A percentile compares a stretch with the other conserved stretches of the same genome.
These are phyloP conservation scores for Pseudomyrmex flavicornis DNA, from an alignment of 1,140 invertebrate genomes.

Conservation along the genomic window DNA sequence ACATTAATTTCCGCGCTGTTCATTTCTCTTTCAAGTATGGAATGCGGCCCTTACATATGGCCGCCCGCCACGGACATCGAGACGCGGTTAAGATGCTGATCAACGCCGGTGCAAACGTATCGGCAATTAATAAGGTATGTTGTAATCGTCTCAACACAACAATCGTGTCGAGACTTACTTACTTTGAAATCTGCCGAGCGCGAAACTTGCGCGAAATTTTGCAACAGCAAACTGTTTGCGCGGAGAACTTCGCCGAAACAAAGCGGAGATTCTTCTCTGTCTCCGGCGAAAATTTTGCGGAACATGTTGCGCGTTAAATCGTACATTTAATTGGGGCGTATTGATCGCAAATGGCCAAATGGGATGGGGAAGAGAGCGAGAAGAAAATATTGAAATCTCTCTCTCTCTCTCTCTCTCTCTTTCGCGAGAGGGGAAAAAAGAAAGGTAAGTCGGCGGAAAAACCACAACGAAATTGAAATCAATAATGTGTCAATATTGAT, in stretches of 20 bases:
- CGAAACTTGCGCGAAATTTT: slow-evolving; percentile 6
- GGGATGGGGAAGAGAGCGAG: slow-evolving; percentile 3
- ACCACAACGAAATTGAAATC: slow-evolving; percentile 36
- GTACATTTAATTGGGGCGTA: slow-evolving; percentile 33
- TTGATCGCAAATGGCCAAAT: slow-evolving; percentile 18
- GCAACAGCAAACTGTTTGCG: not conserved
- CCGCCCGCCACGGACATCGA: slow-evolving; percentile 92
- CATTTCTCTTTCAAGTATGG: slow-evolving; percentile 87
- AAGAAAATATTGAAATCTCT: not conserved
- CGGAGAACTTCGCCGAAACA: not conserved
- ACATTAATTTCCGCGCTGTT: slow-evolving; percentile 48
- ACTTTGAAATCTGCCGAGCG: not conserved
- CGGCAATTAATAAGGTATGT: slow-evolving; percentile 91
- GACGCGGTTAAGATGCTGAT: slow-evolving; percentile 91
- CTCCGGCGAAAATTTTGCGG: not conserved
- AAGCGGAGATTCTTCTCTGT: not conserved
- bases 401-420: too few species aligned
- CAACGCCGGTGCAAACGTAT: slow-evolving; percentile 90
- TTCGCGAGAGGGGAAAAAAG: slow-evolving; percentile 3
- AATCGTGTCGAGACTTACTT: not conserved
- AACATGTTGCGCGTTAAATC: not conserved
- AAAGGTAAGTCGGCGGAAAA: slow-evolving; percentile 8
- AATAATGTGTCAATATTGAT: slow-evolving; percentile 51
- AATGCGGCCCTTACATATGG: slow-evolving; percentile 93
- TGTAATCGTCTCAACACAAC: not conserved